phyloP scores from a whole-genome alignment of 2,888 invertebrate species.

The Thumatha senex region DNA sequence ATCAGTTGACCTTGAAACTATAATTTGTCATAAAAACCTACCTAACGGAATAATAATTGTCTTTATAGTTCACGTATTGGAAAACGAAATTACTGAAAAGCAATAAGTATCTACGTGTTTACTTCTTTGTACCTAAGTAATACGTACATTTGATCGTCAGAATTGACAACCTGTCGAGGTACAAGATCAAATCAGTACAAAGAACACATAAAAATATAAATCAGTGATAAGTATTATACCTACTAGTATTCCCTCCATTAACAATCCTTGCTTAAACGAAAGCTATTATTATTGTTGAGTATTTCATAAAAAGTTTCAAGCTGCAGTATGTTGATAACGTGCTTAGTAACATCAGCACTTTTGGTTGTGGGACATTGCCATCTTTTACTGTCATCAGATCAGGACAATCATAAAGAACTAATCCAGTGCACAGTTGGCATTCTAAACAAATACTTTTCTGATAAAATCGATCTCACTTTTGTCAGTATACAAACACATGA shows the following conservation, averaged over 20 bases:
- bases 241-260: neutral
- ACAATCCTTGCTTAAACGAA: neutral
- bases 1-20: too few relatives aligned
- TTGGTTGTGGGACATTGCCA: slow-evolving; percentile 11
- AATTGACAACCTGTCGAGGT: too few relatives aligned
- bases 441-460: slow-evolving; percentile 9
- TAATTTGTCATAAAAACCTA: too few relatives aligned
- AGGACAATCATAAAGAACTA: slow-evolving; percentile 4
- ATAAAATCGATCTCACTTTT: slow-evolving; percentile 10
- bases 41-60: too few relatives aligned
- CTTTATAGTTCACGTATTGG: too few relatives aligned
- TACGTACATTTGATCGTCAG: too few relatives aligned
- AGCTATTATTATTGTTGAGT: neutral
- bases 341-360: slow-evolving; percentile 9
- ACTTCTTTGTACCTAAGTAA: too few relatives aligned
- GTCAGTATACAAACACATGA: neutral
- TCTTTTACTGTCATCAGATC: neutral
- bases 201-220: too few relatives aligned
- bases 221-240: neutral
- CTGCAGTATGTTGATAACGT: slow-evolving; percentile 21
- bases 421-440: slow-evolving; percentile 10
- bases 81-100: too few relatives aligned
- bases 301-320: neutral
- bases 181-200: too few relatives aligned
- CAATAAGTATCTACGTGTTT: too few relatives aligned